Conservation (phyloP, 1,140 invertebrate genomes). For the Procambarus virginalis region DNA sequence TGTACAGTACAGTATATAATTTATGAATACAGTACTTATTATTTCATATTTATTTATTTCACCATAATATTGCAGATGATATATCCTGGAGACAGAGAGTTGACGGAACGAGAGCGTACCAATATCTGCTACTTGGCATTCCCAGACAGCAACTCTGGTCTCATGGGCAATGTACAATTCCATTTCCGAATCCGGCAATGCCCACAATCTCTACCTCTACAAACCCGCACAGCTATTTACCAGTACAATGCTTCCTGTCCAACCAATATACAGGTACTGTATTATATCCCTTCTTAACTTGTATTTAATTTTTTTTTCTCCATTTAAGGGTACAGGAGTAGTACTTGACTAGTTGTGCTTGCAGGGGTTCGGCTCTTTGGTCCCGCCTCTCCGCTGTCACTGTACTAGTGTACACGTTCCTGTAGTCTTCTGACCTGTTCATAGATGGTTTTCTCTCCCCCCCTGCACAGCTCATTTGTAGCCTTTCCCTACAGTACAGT, state of each 20-base stretch:
- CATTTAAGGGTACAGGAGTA: no score
- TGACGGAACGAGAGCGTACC: slow-evolving; percentile 94
- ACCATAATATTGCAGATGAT: slow-evolving; percentile 80
- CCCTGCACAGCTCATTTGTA: no score
- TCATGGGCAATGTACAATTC: slow-evolving; percentile 98
- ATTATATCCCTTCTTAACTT: not conserved
- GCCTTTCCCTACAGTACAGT: no score
- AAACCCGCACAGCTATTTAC: slow-evolving; percentile 30
- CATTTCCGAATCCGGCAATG: slow-evolving; percentile 85
- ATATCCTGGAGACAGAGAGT: slow-evolving; percentile 86
- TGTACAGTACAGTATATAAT: no score
- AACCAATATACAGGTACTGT: slow-evolving; percentile 58
- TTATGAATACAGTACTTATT: not conserved
- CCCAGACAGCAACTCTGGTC: slow-evolving; percentile 98
- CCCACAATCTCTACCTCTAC: slow-evolving; percentile 49
- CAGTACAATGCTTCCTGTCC: slow-evolving; percentile 66
- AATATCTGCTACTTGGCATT: slow-evolving; percentile 99
- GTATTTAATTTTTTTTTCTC: no score
- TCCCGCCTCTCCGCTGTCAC: no score
- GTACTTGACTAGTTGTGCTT: no score
- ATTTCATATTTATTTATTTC: slow-evolving; percentile 3
- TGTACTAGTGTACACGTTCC: no score
- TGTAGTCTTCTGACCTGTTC: no score
- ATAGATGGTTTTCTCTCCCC: no score
- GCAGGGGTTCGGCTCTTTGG: no score